These are phyloP conservation scores for Deilephila elpenor DNA, from an alignment of 2,888 invertebrate genomes.

Conservation along the genomic window DNA sequence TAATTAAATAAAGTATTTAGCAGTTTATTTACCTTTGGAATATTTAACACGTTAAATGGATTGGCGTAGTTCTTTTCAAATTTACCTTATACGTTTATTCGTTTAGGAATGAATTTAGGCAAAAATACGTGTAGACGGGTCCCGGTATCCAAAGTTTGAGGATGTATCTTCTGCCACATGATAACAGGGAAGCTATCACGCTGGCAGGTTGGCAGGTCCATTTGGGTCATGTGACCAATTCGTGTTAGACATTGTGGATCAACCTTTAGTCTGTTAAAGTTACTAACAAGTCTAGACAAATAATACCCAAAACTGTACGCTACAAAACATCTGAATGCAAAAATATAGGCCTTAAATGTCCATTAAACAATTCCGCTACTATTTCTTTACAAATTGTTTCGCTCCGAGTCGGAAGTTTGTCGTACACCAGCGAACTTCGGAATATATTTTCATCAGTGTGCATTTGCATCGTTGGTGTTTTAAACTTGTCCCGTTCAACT, in stretches of 20 bases:
- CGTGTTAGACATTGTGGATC: background rate
- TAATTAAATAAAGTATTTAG: constrained; percentile 15
- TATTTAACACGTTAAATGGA: constrained; percentile 6
- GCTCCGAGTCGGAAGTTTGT: background rate
- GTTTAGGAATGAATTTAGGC: background rate
- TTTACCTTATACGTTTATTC: background rate
- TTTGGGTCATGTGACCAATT: too few relatives aligned
- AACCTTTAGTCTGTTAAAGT: background rate
- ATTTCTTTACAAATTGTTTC: background rate
- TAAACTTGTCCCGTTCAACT: constrained; percentile 6
- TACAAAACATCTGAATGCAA: background rate
- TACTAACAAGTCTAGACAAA: background rate
- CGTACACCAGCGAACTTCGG: background rate
- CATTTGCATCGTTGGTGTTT: background rate
- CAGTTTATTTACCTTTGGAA: constrained; percentile 10
- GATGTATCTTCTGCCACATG: too few relatives aligned
- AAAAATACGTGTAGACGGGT: too few relatives aligned
- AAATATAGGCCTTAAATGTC: background rate
- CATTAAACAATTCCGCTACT: constrained; percentile 2
- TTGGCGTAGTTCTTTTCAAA: background rate
- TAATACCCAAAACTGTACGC: background rate
- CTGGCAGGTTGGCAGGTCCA: too few relatives aligned
- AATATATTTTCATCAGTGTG: constrained; percentile 7
- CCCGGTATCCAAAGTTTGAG: too few relatives aligned
- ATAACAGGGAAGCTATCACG: too few relatives aligned